A percentile compares a stretch with the other conserved stretches of the same genome.
These are phyloP conservation scores for Drosophila phalerata DNA, from an alignment of 2,888 invertebrate species.

Conservation along the genomic window DNA sequence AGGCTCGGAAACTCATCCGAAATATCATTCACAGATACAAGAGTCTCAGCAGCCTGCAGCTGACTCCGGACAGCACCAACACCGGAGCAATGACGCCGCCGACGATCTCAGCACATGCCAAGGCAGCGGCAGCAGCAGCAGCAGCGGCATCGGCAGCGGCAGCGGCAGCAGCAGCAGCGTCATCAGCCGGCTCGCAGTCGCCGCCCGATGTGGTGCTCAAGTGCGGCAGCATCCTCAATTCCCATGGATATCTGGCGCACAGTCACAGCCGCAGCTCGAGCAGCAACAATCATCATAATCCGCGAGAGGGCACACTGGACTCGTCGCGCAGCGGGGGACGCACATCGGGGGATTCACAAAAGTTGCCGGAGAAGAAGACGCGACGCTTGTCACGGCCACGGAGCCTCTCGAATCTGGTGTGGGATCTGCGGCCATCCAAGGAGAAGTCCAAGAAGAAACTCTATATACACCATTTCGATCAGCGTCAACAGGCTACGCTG, in stretches of 20 bases:
- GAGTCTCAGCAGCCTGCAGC: conserved; percentile 85
- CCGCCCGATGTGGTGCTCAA: conserved; percentile 83
- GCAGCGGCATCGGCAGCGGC: conserved; percentile 41
- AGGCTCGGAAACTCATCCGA: not conserved
- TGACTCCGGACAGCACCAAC: conserved; percentile 84
- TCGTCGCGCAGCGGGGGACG: conserved; percentile 95
- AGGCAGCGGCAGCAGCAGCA: conserved; percentile 69
- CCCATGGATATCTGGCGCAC: conserved; percentile 69
- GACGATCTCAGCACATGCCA: conserved; percentile 85
- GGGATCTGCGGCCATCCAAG: conserved; percentile 88
- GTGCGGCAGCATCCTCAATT: conserved; percentile 80
- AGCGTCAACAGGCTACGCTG: conserved; percentile 85
- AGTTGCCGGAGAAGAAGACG: conserved; percentile 93
- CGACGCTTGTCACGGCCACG: conserved; percentile 93
- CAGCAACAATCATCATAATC: conserved; percentile 84
- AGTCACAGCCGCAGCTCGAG: conserved; percentile 77
- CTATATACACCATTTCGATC: conserved; percentile 86
- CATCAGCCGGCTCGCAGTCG: conserved; percentile 49
- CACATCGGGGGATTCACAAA: conserved; percentile 93
- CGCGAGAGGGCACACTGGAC: conserved; percentile 92
- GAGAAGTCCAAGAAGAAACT: conserved; percentile 86
- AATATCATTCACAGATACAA: conserved; percentile 80
- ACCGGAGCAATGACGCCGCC: conserved; percentile 81
- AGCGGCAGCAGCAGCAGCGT: conserved; percentile 22
- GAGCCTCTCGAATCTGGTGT: conserved; percentile 94